A percentile compares a stretch with the other conserved stretches of the same genome.
Conservation (phyloP, 2,797 vertebrate species). For the Poeciliopsis gracilis region DNA sequence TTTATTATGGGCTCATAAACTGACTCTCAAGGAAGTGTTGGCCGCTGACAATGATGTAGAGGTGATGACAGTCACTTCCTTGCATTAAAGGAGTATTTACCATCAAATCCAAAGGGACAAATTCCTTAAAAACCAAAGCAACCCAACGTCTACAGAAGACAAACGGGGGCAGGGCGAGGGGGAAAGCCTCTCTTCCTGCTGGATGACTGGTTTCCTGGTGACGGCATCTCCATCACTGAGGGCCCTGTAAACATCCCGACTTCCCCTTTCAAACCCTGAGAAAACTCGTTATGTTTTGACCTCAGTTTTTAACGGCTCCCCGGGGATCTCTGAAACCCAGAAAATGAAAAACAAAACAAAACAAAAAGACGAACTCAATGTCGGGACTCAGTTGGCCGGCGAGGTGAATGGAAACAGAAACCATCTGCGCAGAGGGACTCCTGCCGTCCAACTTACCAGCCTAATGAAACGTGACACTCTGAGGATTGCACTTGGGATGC, state of each 20-base stretch:
- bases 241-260: slow-evolving; percentile 57
- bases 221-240: slow-evolving; percentile 45
- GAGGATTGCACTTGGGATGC: slow-evolving; percentile 6
- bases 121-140: slow-evolving; percentile 21
- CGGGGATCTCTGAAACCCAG: slow-evolving; percentile 30
- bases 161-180: slow-evolving; percentile 42
- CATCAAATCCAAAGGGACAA: slow-evolving; percentile 9
- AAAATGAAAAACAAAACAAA: background rate
- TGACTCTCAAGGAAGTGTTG: slow-evolving; percentile 15
- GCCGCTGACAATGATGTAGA: slow-evolving; percentile 4
- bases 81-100: slow-evolving; percentile 54
- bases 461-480: slow-evolving; percentile 25
- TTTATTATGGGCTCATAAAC: slow-evolving; percentile 8
- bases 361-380: slow-evolving; percentile 8
- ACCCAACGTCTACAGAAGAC: background rate
- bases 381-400: slow-evolving; percentile 7
- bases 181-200: slow-evolving; percentile 57
- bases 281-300: slow-evolving; percentile 18
- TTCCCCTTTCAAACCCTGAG: slow-evolving; percentile 19
- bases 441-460: background rate
- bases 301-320: slow-evolving; percentile 40
- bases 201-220: slow-evolving; percentile 59
- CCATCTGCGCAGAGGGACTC: slow-evolving; percentile 17
- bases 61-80: slow-evolving; percentile 47
- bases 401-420: slow-evolving; percentile 28